Evolutionary conservation across 2,888 invertebrate species (phyloP).

Genomic region (Tortrix viridana): DNA sequence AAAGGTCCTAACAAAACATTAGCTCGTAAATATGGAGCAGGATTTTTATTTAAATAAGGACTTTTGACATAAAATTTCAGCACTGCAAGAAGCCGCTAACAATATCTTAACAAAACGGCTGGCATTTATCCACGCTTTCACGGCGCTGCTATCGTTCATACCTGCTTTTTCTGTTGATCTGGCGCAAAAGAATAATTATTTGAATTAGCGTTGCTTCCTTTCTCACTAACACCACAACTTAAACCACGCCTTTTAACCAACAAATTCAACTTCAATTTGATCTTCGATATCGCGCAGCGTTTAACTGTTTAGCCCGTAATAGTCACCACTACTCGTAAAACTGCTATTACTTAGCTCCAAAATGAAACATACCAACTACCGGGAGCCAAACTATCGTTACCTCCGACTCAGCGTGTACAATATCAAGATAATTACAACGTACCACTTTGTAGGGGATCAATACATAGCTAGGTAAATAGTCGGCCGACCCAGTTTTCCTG

Average conservation of each 20-base stretch:
- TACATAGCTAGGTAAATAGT: constrained; percentile 11
- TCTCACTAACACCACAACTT: no score
- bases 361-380: background rate
- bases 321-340: background rate
- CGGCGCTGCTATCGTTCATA: no score
- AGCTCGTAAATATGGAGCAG: constrained; percentile 10
- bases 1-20: constrained; percentile 5
- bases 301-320: no score
- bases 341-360: background rate
- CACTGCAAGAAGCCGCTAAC: background rate
- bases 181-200: no score
- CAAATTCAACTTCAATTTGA: background rate
- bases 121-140: no score
- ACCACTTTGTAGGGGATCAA: constrained; percentile 10
- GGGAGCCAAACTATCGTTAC: constrained; percentile 5
- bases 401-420: background rate
- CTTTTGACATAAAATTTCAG: background rate
- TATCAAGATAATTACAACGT: constrained; percentile 5
- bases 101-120: no score
- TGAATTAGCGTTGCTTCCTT: no score
- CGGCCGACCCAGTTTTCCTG: constrained; percentile 1
- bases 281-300: background rate
- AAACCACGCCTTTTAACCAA: no score
- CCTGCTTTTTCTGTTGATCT: no score
- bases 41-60: constrained; percentile 10